A percentile compares a stretch with the other conserved stretches of the same genome.
Evolutionary conservation across 2,797 vertebrate species (phyloP).

Genomic region (Sparidentex hasta): DNA sequence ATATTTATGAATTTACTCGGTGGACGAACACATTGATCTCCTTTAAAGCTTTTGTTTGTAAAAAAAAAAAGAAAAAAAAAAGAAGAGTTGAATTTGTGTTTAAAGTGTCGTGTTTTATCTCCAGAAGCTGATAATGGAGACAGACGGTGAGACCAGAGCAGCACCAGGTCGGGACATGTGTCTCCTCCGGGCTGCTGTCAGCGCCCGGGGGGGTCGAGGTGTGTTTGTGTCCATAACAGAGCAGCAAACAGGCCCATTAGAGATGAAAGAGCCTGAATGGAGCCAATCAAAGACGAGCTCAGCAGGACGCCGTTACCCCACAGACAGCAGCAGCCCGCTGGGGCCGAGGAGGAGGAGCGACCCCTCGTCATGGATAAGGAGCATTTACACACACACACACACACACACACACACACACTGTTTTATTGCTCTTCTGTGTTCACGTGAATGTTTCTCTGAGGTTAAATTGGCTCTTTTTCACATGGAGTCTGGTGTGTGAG

Average conservation of each 20-base stretch:
- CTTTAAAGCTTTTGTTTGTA: neutral
- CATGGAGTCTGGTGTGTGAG: neutral
- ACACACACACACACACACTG: slow-evolving; percentile 14
- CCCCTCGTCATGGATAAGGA: slow-evolving; percentile 12
- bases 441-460: neutral
- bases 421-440: neutral
- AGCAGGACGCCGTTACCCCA: slow-evolving; percentile 69
- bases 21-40: neutral
- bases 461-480: neutral
- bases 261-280: slow-evolving; percentile 86
- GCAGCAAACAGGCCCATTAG: slow-evolving; percentile 88
- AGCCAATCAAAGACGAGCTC: slow-evolving; percentile 82
- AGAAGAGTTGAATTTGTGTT: neutral
- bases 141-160: neutral
- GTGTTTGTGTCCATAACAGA: slow-evolving; percentile 85
- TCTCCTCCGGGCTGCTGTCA: slow-evolving; percentile 23
- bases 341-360: slow-evolving; percentile 29
- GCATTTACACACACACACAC: slow-evolving; percentile 37
- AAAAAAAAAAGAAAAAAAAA: too few relatives aligned
- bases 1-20: neutral
- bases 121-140: neutral
- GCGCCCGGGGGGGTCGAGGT: slow-evolving; percentile 16
- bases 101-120: slow-evolving; percentile 6
- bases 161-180: slow-evolving; percentile 36
- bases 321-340: slow-evolving; percentile 71